These are phyloP conservation scores for Chelon labrosus DNA, from an alignment of 2,797 vertebrate species.

Conservation along the genomic window DNA sequence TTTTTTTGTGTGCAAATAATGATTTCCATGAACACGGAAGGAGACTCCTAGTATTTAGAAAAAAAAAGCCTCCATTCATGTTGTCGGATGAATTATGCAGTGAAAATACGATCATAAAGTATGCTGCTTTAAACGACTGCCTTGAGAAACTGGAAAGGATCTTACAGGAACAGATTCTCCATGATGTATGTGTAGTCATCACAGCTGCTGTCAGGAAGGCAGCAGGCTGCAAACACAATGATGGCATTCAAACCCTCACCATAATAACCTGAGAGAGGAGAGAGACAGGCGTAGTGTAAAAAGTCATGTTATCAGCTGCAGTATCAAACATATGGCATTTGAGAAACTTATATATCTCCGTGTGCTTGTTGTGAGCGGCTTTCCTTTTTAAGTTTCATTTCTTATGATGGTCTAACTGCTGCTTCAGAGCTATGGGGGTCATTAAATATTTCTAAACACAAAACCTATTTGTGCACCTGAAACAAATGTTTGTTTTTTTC, in stretches of 20 bases:
- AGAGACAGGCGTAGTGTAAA: not conserved
- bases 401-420: not conserved
- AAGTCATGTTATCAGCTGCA: too few relatives aligned
- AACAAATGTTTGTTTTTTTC: not conserved
- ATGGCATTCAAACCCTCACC: constrained; percentile 96
- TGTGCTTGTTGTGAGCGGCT: not conserved
- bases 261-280: constrained; percentile 88
- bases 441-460: not conserved
- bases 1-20: too few relatives aligned
- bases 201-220: constrained; percentile 92
- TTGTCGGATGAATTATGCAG: constrained; percentile 1
- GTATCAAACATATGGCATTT: not conserved
- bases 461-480: not conserved
- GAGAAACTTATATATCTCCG: not conserved
- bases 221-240: constrained; percentile 95
- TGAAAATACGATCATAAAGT: not conserved
- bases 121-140: not conserved
- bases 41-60: too few relatives aligned
- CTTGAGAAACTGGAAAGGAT: not conserved
- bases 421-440: not conserved
- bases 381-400: not conserved
- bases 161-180: constrained; percentile 98
- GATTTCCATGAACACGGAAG: too few relatives aligned
- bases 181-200: constrained; percentile 95
- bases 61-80: too few relatives aligned